phyloP scores from a whole-genome alignment of 2,797 vertebrate genomes.

The Etheostoma perlongum region DNA sequence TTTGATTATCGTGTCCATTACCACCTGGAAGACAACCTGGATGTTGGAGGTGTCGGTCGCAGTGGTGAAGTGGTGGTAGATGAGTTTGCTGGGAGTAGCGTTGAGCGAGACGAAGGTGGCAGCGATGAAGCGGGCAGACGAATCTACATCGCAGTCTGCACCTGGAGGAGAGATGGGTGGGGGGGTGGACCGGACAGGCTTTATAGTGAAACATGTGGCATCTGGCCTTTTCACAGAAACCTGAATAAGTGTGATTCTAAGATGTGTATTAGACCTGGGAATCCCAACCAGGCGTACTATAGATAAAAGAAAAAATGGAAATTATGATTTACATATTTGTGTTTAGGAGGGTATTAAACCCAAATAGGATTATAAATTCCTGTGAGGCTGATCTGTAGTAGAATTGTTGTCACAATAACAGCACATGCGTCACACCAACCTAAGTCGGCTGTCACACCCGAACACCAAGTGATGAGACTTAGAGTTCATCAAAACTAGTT shows the following conservation, averaged over 20 bases:
- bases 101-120: slow-evolving; percentile 81
- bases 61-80: slow-evolving; percentile 88
- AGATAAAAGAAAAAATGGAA: no score
- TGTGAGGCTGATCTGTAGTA: neutral
- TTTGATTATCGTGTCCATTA: slow-evolving; percentile 87
- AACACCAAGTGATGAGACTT: neutral
- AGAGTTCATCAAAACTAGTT: slow-evolving; percentile 12
- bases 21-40: slow-evolving; percentile 88
- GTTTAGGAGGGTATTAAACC: neutral
- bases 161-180: slow-evolving; percentile 61
- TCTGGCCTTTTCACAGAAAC: neutral
- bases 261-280: slow-evolving; percentile 1
- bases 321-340: neutral
- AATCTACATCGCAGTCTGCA: slow-evolving; percentile 85
- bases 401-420: neutral
- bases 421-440: neutral
- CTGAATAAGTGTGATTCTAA: neutral
- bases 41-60: slow-evolving; percentile 88
- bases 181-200: neutral
- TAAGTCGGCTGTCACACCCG: neutral
- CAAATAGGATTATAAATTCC: neutral
- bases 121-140: slow-evolving; percentile 83
- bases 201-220: neutral
- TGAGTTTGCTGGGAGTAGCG: slow-evolving; percentile 77
- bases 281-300: neutral